These are phyloP conservation scores for Candidula unifasciata DNA, from an alignment of 2,888 invertebrate genomes.

Conservation along the genomic window DNA sequence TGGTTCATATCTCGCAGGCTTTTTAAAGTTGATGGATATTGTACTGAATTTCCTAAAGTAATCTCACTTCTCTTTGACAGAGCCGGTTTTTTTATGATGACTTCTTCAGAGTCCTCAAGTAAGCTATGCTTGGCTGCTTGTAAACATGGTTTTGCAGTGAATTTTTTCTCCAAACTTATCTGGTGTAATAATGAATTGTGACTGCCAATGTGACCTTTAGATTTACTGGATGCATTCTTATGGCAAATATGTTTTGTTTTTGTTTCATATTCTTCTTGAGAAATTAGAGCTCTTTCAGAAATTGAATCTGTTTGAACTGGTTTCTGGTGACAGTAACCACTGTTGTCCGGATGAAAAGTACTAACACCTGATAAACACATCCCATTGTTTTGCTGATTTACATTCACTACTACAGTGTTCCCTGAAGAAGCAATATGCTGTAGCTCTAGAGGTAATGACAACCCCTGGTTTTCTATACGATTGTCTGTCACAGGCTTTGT, in stretches of 20 bases:
- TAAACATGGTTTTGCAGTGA: not conserved
- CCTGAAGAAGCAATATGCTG: not conserved
- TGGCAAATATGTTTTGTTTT: not conserved
- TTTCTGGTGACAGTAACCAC: not conserved
- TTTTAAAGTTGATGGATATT: conserved; percentile 42
- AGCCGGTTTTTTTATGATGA: not conserved
- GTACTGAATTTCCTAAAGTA: conserved; percentile 19
- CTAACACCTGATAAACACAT: not conserved
- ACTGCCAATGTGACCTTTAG: not conserved
- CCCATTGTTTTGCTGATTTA: not conserved
- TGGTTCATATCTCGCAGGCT: conserved; percentile 10
- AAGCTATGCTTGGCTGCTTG: not conserved
- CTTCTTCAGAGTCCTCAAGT: conserved; percentile 12
- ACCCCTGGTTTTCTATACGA: not conserved
- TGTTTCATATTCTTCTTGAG: not conserved
- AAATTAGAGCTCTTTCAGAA: too few relatives aligned
- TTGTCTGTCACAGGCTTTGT: not conserved
- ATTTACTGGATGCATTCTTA: not conserved
- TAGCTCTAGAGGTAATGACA: not conserved
- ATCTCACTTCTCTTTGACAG: conserved; percentile 31
- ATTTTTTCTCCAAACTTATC: not conserved
- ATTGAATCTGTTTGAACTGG: not conserved
- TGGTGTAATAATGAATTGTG: not conserved
- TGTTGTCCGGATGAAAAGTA: not conserved
- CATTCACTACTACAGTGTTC: not conserved